phyloP scores from a whole-genome alignment of 2,797 vertebrate genomes.

The Labeo calbasu region DNA sequence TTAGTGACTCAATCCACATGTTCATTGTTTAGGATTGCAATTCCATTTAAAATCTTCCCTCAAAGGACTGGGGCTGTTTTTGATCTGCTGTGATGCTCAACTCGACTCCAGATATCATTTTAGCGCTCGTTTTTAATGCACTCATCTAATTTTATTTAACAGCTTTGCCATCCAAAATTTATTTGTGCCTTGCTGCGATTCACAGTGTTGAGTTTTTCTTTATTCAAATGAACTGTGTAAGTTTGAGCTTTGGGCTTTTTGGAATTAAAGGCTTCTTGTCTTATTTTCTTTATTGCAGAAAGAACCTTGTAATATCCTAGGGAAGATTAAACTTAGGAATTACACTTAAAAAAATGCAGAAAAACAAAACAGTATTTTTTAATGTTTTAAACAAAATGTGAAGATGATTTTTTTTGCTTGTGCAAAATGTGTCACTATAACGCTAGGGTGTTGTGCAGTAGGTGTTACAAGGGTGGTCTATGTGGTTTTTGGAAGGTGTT shows the following conservation, averaged over 20 bases:
- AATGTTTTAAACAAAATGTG: neutral
- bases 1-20: neutral
- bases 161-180: conserved; percentile 6
- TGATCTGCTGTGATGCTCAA: neutral
- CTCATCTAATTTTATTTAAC: conserved; percentile 36
- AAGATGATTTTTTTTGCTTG: neutral
- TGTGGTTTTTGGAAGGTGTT: neutral
- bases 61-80: neutral
- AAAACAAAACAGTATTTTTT: neutral
- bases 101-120: neutral
- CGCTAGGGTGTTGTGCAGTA: neutral
- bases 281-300: conserved; percentile 1
- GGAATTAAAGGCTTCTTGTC: conserved; percentile 2
- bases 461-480: neutral
- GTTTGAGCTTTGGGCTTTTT: conserved; percentile 30
- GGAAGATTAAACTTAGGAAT: neutral
- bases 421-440: neutral
- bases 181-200: conserved; percentile 4
- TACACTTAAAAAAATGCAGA: neutral
- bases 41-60: neutral
- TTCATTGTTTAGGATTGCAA: neutral
- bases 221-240: conserved; percentile 15
- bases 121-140: conserved; percentile 4
- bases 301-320: neutral
- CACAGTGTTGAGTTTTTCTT: conserved; percentile 17